Evolutionary conservation across 2,113 vertebrate genomes (phyloP).

Genomic region (Thinocorus orbignyianus): DNA sequence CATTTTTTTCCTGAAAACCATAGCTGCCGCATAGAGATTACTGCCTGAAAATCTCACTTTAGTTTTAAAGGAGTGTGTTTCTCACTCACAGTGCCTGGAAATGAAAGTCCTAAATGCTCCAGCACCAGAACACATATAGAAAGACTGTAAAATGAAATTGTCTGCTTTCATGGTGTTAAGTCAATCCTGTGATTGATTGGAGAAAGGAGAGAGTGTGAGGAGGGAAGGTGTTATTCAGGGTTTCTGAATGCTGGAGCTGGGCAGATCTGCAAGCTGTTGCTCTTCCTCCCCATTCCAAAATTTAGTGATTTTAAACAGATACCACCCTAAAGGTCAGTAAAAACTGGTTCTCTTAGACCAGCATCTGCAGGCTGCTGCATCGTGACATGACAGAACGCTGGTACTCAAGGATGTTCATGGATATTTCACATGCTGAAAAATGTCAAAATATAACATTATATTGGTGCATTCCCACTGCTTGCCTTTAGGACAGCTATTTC

Average conservation of each 20-base stretch:
- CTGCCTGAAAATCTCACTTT: slow-evolving; percentile 54
- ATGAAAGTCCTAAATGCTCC: slow-evolving; percentile 63
- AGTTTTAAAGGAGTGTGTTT: slow-evolving; percentile 58
- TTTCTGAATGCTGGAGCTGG: slow-evolving; percentile 1
- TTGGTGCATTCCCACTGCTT: not conserved
- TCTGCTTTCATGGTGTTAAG: slow-evolving; percentile 58
- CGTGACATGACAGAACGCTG: not conserved
- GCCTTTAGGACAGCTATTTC: not conserved
- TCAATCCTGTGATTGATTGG: slow-evolving; percentile 45
- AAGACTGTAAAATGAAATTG: slow-evolving; percentile 58
- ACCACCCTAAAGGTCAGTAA: not conserved
- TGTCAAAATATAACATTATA: not conserved
- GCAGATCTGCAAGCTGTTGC: not conserved
- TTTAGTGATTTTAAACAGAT: not conserved
- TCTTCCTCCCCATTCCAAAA: not conserved
- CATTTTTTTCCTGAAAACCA: not conserved
- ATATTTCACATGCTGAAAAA: not conserved
- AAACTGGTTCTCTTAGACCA: not conserved
- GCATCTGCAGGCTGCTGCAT: not conserved
- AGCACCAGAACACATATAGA: slow-evolving; percentile 53
- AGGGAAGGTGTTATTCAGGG: not conserved
- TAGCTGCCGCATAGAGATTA: not conserved
- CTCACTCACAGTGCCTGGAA: slow-evolving; percentile 56
- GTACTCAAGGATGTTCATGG: not conserved
- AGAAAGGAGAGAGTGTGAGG: not conserved